Evolutionary conservation across 2,113 vertebrate genomes (phyloP), one percentile per base, ranked within the genome.

Genomic region (Sigmodon hispidus): DNA sequence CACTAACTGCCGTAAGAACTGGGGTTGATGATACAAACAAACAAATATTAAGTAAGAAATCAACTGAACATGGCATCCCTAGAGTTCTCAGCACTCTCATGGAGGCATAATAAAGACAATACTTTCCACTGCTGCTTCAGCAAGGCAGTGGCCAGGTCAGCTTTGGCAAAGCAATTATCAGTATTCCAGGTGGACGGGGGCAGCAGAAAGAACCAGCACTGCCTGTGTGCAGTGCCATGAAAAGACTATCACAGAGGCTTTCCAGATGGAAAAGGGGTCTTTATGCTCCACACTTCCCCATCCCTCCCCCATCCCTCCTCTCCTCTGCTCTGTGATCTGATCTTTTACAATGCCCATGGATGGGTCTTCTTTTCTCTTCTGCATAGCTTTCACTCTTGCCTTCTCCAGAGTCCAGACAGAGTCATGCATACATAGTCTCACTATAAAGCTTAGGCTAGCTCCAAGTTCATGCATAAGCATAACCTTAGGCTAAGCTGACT

Each of bases 201-300:
- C 48, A 40, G 19, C 19, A 7, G 9, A 79, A 63, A 43, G 12
- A 3, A 72, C 16, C 16, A 19, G 1, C 40, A 10, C 16, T 69
- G 26, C 59, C 79, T 57, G 70, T 86, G n/a, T 48, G 11, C 0
- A 12, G 36, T n/a, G 65, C 17, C 70, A 67, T 76, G 26, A 15
- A 72, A 65, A 93, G 34, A 31, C 3, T 45, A 34, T 52, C 8
- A 36, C 22, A 31, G 12, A 55, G 16, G 40, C 29, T 29, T 87
- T n/a, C 79, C 34, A 93, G 79, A 89, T 59, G 69, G 79, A 77
- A 92, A 67, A 34, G 19, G 59, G n/a, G 55, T 43, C 22, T 22
- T 83, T 22, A 26, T 40, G 24, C 11, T 17, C 43, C 19, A 4
- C 31, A 52, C 6, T 8, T 21, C 31, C 26, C 40, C 5, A 12